Conservation (phyloP, 2,888 invertebrate species). For the Pachymerium ferrugineum region DNA sequence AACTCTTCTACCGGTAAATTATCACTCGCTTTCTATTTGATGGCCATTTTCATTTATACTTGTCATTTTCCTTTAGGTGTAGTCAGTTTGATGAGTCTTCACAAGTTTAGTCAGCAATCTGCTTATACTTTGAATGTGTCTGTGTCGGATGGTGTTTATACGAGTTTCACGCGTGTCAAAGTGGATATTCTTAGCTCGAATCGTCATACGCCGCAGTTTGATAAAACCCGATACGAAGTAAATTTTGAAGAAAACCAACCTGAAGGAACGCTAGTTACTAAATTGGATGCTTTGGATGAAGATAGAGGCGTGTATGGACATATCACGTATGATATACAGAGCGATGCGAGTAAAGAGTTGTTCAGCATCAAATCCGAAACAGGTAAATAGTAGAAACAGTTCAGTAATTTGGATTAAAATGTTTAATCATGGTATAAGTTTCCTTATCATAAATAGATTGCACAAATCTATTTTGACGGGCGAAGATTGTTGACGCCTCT, state of each 20-base stretch:
- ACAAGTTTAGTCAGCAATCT: conserved; percentile 63
- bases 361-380: conserved; percentile 49
- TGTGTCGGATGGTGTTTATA: conserved; percentile 92
- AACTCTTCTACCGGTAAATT: conserved; percentile 42
- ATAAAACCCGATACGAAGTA: conserved; percentile 69
- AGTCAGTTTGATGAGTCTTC: conserved; percentile 66
- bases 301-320: conserved; percentile 66
- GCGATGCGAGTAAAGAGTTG: conserved; percentile 45
- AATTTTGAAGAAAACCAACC: conserved; percentile 72
- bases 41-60: not conserved
- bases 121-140: conserved; percentile 77
- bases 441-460: too few relatives aligned
- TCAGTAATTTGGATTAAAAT: too few relatives aligned
- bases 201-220: conserved; percentile 70
- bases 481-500: too few relatives aligned
- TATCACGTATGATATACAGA: conserved; percentile 56
- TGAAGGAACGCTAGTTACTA: conserved; percentile 67
- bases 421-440: too few relatives aligned
- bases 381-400: too few relatives aligned
- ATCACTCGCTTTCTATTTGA: not conserved
- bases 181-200: conserved; percentile 57
- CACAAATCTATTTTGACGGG: too few relatives aligned
- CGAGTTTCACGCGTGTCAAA: conserved; percentile 63
- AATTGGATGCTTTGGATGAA: conserved; percentile 71
- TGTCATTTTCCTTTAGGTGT: conserved; percentile 49